Conservation (phyloP, 2,797 vertebrate species). For the Urocyon cinereoargenteus region DNA sequence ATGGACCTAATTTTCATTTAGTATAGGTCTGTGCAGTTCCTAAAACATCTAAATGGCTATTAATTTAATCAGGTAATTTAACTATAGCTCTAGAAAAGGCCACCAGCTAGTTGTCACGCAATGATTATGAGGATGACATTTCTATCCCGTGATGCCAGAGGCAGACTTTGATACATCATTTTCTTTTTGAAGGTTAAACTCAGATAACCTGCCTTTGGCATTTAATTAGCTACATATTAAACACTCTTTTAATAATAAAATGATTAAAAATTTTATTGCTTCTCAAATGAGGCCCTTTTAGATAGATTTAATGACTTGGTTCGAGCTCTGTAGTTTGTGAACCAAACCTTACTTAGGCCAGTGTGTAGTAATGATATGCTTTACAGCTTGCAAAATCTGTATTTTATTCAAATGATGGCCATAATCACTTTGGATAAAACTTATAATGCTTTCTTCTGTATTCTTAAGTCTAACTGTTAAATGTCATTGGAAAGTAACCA, state of each 20-base stretch:
- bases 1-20: constrained; percentile 93
- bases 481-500: constrained; percentile 89
- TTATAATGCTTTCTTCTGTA: constrained; percentile 90
- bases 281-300: constrained; percentile 99
- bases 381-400: constrained; percentile 95
- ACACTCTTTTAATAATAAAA: constrained; percentile 99
- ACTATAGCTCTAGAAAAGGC: constrained; percentile 93
- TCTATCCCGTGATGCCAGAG: constrained; percentile 98
- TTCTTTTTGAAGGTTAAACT: constrained; percentile 99
- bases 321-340: constrained; percentile 92
- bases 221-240: constrained; percentile 99
- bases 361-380: constrained; percentile 96
- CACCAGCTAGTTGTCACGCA: constrained; percentile 96
- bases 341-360: constrained; percentile 94
- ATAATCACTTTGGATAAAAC: constrained; percentile 95
- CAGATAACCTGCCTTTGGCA: constrained; percentile 99
- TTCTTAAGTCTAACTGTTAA: constrained; percentile 91
- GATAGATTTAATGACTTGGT: constrained; percentile 98
- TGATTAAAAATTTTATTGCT: constrained; percentile 99
- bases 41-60: constrained; percentile 98
- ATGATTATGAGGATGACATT: constrained; percentile 99
- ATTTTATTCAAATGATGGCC: constrained; percentile 97
- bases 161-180: constrained; percentile 99
- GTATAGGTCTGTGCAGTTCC: constrained; percentile 93
- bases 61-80: constrained; percentile 99